Evolutionary conservation across 2,888 invertebrate genomes (phyloP).

Genomic region (Idaea biselata): DNA sequence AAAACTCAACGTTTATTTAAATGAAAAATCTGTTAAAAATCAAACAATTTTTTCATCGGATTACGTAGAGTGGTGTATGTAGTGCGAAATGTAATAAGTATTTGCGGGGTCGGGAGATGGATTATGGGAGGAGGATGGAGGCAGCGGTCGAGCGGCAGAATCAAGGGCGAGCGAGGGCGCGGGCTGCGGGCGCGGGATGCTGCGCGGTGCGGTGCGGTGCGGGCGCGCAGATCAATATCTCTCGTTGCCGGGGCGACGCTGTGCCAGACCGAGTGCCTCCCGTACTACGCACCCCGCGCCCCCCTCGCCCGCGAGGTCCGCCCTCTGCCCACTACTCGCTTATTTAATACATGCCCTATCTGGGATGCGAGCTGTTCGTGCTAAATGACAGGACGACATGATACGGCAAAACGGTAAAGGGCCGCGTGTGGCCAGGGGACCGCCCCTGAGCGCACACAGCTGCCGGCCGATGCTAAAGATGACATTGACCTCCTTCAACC

Average conservation of each 20-base stretch:
- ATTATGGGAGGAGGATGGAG: conserved; percentile 44
- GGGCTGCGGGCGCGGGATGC: conserved; percentile 65
- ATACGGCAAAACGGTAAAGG: conserved; percentile 43
- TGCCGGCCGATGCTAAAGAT: conserved; percentile 32
- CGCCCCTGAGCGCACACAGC: conserved; percentile 33
- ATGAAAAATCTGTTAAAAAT: conserved; percentile 37
- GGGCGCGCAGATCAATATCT: conserved; percentile 75
- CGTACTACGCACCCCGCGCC: conserved; percentile 68
- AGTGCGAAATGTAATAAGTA: conserved; percentile 78
- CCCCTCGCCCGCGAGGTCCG: conserved; percentile 39
- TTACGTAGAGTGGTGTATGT: conserved; percentile 72
- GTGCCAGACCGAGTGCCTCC: conserved; percentile 84
- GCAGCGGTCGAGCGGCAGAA: conserved; percentile 58
- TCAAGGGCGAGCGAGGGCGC: conserved; percentile 53
- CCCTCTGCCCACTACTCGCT: conserved; percentile 68
- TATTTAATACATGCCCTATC: conserved; percentile 76
- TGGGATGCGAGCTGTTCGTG: conserved; percentile 73
- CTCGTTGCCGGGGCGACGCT: conserved; percentile 81
- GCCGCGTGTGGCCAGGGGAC: conserved; percentile 35
- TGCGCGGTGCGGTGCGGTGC: conserved; percentile 54
- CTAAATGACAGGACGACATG: conserved; percentile 71
- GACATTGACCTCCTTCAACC: conserved; percentile 60
- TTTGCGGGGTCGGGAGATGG: conserved; percentile 59
- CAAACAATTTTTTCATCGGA: conserved; percentile 72
- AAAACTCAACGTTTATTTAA: neutral